A percentile compares a stretch with the other conserved stretches of the same genome.
These are phyloP conservation scores for Limenitis camilla DNA, from an alignment of 2,888 invertebrate genomes.

Conservation along the genomic window DNA sequence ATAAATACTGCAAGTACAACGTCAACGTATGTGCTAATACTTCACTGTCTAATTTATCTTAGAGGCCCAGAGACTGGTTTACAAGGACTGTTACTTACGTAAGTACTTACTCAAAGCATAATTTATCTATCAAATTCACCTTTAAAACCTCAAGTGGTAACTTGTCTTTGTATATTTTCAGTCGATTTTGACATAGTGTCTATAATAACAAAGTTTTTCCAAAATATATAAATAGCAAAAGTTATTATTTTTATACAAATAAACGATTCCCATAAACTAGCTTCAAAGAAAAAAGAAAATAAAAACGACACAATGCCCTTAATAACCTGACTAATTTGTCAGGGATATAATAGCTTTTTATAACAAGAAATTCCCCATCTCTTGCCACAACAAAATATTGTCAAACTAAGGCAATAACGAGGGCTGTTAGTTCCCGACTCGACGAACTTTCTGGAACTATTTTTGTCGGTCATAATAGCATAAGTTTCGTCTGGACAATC, in stretches of 20 bases:
- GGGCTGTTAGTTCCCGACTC: conserved; percentile 57
- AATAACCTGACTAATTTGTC: conserved; percentile 40
- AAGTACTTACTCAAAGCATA: no score
- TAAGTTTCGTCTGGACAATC: conserved; percentile 56
- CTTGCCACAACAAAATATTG: conserved; percentile 62
- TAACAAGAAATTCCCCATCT: conserved; percentile 48
- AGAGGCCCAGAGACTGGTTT: no score
- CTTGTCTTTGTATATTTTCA: no score
- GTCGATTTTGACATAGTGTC: no score
- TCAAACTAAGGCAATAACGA: conserved; percentile 70
- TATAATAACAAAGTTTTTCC: no score
- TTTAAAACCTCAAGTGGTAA: no score
- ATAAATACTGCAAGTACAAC: no score
- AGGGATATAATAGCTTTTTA: conserved; percentile 53
- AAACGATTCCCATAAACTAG: neutral
- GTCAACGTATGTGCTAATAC: no score
- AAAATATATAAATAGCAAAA: neutral
- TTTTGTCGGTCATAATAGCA: conserved; percentile 69
- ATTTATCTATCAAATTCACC: no score
- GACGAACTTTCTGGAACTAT: conserved; percentile 57
- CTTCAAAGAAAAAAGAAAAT: conserved; percentile 9
- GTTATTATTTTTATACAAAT: neutral
- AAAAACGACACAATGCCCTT: conserved; percentile 17
- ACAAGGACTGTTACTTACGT: no score
- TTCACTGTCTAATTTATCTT: no score